Evolutionary conservation across 1,140 invertebrate genomes (phyloP).

Genomic region (Nilaparvata lugens): DNA sequence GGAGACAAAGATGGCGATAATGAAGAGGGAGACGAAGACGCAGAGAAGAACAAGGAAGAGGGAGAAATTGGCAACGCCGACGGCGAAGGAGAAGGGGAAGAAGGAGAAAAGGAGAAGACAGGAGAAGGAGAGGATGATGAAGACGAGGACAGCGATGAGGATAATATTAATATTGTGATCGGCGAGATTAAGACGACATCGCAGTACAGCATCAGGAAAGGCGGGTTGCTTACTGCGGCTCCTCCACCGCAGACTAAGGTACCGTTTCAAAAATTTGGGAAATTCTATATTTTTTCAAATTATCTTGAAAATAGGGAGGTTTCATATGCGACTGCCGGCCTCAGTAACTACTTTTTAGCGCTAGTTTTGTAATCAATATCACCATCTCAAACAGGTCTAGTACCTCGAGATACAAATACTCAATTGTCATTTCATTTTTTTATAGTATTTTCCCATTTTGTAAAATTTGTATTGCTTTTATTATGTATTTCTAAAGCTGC

Average conservation of each 20-base stretch:
- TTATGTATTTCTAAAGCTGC: no score
- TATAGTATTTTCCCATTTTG: no score
- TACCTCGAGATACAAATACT: no score
- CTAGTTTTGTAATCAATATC: no score
- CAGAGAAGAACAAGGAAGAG: not conserved
- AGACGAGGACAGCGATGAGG: slow-evolving; percentile 62
- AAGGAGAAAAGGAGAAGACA: slow-evolving; percentile 43
- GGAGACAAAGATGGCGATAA: not conserved
- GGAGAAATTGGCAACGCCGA: not conserved
- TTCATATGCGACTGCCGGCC: no score
- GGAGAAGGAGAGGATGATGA: slow-evolving; percentile 56
- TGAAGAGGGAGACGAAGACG: not conserved
- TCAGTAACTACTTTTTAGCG: no score
- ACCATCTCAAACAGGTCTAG: no score
- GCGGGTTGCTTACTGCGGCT: slow-evolving; percentile 43
- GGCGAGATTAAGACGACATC: slow-evolving; percentile 70
- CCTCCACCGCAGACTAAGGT: slow-evolving; percentile 37
- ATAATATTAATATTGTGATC: slow-evolving; percentile 77
- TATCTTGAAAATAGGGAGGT: not conserved
- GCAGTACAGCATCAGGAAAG: slow-evolving; percentile 52
- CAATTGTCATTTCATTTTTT: no score
- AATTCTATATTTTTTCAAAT: not conserved
- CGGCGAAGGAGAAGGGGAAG: slow-evolving; percentile 17
- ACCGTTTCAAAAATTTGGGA: not conserved
- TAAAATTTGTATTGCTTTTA: no score